These are phyloP conservation scores for Rostratula benghalensis DNA, from an alignment of 2,113 vertebrate species.

Conservation along the genomic window DNA sequence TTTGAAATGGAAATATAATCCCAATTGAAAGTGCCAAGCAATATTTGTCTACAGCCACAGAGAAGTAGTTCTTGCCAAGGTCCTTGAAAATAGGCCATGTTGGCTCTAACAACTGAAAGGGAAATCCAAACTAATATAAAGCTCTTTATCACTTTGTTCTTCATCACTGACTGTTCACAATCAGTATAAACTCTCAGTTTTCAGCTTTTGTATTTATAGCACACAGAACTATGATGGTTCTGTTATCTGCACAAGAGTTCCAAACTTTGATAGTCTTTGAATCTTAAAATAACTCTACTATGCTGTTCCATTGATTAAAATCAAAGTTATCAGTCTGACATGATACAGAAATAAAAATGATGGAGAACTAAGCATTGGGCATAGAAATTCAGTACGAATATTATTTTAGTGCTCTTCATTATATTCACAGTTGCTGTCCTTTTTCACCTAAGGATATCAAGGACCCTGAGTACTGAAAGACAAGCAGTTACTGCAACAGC, in stretches of 20 bases:
- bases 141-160: background rate
- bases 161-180: background rate
- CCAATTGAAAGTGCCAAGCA: background rate
- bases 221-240: background rate
- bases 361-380: background rate
- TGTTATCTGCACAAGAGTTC: background rate
- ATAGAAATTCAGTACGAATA: background rate
- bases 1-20: background rate
- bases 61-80: background rate
- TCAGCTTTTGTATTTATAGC: constrained; percentile 33
- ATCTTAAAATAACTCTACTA: background rate
- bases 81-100: constrained; percentile 21
- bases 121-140: constrained; percentile 49
- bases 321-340: background rate
- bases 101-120: constrained; percentile 11
- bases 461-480: background rate
- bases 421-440: background rate
- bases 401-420: background rate
- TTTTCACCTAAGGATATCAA: background rate
- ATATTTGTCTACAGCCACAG: background rate
- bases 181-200: constrained; percentile 27
- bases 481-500: background rate
- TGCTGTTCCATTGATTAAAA: background rate
- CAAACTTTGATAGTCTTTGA: background rate
- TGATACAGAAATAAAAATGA: background rate